phyloP scores from a whole-genome alignment of 2,888 invertebrate species.

The Dasysyrphus albostriatus region DNA sequence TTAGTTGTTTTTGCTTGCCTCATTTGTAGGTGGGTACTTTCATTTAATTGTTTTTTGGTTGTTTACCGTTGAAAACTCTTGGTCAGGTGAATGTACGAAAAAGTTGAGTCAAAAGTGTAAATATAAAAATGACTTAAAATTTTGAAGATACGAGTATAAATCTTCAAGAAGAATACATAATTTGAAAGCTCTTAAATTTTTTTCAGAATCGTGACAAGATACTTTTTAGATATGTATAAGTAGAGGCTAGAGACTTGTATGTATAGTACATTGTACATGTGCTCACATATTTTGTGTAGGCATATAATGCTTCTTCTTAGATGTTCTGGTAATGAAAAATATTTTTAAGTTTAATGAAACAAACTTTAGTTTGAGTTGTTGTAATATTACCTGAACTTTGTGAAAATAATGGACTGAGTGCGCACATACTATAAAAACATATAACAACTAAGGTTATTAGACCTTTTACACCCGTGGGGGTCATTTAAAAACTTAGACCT shows the following conservation, averaged over 20 bases:
- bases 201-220: constrained; percentile 1
- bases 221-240: neutral
- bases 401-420: no score
- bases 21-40: neutral
- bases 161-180: constrained; percentile 16
- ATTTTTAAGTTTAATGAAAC: neutral
- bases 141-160: neutral
- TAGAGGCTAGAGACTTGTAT: neutral
- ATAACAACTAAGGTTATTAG: no score
- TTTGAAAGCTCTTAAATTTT: neutral
- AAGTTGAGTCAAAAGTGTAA: neutral
- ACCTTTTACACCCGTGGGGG: no score
- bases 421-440: no score
- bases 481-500: no score
- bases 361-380: no score
- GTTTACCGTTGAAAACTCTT: neutral
- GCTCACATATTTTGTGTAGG: no score
- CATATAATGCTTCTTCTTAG: neutral
- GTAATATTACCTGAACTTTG: neutral
- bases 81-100: constrained; percentile 9
- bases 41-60: constrained; percentile 14
- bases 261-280: no score
- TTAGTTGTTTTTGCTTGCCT: neutral
- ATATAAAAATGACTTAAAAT: neutral
- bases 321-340: neutral